Conservation (phyloP, 2,797 vertebrate species). For the Phoeniculus purpureus region DNA sequence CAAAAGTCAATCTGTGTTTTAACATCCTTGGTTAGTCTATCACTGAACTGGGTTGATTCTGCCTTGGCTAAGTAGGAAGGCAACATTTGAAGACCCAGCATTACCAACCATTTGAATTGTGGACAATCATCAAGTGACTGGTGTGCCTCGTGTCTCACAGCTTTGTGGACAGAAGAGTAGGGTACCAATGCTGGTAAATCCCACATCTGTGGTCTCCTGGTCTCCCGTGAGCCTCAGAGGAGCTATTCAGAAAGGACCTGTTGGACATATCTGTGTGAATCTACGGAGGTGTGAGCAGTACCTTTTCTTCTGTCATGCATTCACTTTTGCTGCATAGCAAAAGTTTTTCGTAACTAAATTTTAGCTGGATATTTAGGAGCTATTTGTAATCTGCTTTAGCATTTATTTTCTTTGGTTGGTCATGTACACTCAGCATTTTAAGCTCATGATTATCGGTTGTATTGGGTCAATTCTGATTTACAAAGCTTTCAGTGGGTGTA, state of each 20-base stretch:
- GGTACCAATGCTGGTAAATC: not conserved
- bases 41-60: not conserved
- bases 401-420: not conserved
- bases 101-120: not conserved
- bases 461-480: not conserved
- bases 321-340: not conserved
- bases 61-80: not conserved
- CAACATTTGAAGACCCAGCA: not conserved
- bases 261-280: not conserved
- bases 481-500: not conserved
- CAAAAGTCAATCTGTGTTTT: not conserved
- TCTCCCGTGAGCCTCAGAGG: rapidly evolving
- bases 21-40: rapidly evolving
- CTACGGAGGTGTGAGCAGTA: rapidly evolving
- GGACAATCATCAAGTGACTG: rapidly evolving
- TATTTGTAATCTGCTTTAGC: not conserved
- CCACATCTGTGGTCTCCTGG: rapidly evolving
- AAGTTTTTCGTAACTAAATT: not conserved
- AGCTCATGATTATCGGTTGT: not conserved
- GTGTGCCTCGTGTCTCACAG: not conserved
- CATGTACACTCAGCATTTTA: not conserved
- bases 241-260: not conserved
- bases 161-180: not conserved
- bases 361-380: not conserved
- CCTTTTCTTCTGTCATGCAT: not conserved